Evolutionary conservation across 2,113 vertebrate genomes (phyloP), one percentile per base, ranked within the genome.

Genomic region (Holacanthus passer): DNA sequence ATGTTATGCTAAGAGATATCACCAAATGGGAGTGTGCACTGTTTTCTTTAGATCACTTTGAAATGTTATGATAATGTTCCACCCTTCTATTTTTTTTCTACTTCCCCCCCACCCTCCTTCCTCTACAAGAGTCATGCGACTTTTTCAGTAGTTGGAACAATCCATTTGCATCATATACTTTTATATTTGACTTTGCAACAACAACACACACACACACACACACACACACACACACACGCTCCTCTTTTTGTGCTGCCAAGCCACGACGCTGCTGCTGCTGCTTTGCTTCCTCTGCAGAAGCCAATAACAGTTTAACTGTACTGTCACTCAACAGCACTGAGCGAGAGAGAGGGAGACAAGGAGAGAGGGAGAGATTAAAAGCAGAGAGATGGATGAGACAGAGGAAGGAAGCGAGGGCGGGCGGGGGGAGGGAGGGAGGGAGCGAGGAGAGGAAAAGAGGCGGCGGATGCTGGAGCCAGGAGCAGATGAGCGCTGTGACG

Each of bases 281-380:
- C 76, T 85, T 67, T 62, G 76, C 75, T 79, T 85, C 81, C 75
- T 41, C 77, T 79, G 82, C 82, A 81, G 71, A 76, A 87, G 75
- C 86, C 86, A 80, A 79, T 77, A 89, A 86, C 78, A 76, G 80
- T 89, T 87, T 88, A 88, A 90, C 71, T 83, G 77, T 53, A 37
- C 88, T 81, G 89, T 90, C 92, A 89, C 64, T 92, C 90, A 90
- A n/a, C 83, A 31, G 80, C 16, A 29, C 71, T 17, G n/a, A 59
- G 56, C 8, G 9, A 43, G 62, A 20, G 32, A 77, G 32, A 47
- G 17, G 1, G 56, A 68, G 66, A 31, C 17, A 53, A 27, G 52
- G 48, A 76, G 69, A 60, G 52, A 79, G 65, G 45, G 73, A 84
- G 56, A 79, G 79, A 89, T 88, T 88, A 88, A 92, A 91, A 79